Evolutionary conservation across 1,140 invertebrate genomes (phyloP).

Genomic region (Macrocentrus cingulum): DNA sequence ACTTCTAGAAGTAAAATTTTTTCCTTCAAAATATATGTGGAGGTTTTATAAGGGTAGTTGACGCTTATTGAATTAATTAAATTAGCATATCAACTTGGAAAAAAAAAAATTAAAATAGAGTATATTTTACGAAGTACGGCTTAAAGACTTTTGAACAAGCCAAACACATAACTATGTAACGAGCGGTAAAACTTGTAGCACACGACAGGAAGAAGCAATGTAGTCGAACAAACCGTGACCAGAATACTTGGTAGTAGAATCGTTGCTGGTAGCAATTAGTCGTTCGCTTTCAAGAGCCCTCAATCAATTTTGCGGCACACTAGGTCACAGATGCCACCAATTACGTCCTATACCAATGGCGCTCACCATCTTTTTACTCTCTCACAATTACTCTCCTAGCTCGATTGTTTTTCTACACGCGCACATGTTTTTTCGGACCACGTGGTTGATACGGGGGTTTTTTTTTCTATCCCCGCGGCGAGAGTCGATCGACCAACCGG

Average conservation of each 20-base stretch:
- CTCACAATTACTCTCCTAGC: conserved; percentile 1
- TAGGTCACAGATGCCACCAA: conserved; percentile 29
- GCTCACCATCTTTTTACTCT: conserved; percentile 23
- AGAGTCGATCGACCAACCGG: conserved; percentile 20
- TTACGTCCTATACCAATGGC: conserved; percentile 25
- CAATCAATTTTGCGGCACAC: conserved; percentile 28
- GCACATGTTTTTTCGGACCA: neutral
- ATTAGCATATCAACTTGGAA: no score
- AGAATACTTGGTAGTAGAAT: conserved; percentile 16
- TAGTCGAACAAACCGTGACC: conserved; percentile 1
- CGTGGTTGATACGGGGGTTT: conserved; percentile 14
- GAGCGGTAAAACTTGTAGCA: no score
- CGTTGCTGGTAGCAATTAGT: conserved; percentile 24
- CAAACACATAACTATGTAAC: no score
- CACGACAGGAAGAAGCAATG: neutral
- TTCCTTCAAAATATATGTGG: no score
- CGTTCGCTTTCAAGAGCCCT: conserved; percentile 12
- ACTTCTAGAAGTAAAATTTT: no score
- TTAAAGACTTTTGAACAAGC: no score
- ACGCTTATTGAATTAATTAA: no score
- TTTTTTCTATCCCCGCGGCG: conserved; percentile 9
- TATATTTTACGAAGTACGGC: neutral
- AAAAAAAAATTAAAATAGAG: no score
- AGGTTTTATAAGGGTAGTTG: no score
- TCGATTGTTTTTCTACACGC: neutral